Conservation (phyloP, 2,797 vertebrate genomes). For the Gymnoscopelus braueri region DNA sequence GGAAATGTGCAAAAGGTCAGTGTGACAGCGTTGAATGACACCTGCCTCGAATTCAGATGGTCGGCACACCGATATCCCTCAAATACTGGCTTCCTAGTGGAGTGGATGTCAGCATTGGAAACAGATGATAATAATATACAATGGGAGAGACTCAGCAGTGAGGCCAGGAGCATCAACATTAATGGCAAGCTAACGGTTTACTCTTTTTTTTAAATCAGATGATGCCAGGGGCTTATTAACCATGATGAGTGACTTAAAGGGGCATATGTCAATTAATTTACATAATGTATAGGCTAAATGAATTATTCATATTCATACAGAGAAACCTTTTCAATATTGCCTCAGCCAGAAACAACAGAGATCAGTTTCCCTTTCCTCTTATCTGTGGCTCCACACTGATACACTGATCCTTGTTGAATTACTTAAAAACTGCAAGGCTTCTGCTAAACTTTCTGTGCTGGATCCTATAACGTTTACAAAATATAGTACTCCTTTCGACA, state of each 20-base stretch:
- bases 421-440: too few relatives aligned
- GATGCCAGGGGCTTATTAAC: not conserved
- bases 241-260: not conserved
- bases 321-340: too few relatives aligned
- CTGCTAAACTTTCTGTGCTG: too few relatives aligned
- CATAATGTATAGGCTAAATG: too few relatives aligned
- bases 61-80: not conserved
- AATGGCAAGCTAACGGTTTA: not conserved
- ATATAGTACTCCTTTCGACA: too few relatives aligned
- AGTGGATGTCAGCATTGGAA: slow-evolving; percentile 33
- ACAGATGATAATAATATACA: not conserved
- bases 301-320: too few relatives aligned
- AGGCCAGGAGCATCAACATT: slow-evolving; percentile 5
- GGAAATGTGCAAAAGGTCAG: not conserved
- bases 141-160: not conserved
- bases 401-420: too few relatives aligned
- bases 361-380: too few relatives aligned
- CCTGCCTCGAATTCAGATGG: slow-evolving; percentile 37
- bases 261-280: not conserved
- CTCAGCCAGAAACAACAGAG: too few relatives aligned
- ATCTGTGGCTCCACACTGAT: too few relatives aligned
- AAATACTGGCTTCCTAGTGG: slow-evolving; percentile 28
- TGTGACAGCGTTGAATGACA: not conserved
- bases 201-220: not conserved
- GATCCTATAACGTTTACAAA: too few relatives aligned